A percentile compares a stretch with the other conserved stretches of the same genome.
Evolutionary conservation across 1,140 invertebrate species (phyloP).

Genomic region (Antheraea mylitta): DNA sequence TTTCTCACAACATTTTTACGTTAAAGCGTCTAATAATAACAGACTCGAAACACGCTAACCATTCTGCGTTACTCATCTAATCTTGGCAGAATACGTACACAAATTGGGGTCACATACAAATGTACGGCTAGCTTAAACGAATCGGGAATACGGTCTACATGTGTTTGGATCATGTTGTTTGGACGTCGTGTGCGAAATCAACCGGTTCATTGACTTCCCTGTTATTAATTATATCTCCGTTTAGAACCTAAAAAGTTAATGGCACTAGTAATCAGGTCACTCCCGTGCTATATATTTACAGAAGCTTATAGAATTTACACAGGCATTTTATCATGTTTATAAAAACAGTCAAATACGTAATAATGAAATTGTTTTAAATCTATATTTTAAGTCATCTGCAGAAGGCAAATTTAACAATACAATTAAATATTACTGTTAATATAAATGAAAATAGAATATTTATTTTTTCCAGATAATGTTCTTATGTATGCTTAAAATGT

Average conservation of each 20-base stretch:
- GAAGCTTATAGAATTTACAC: too few relatives aligned
- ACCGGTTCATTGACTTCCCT: background rate
- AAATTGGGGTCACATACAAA: conserved; percentile 54
- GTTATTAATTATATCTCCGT: background rate
- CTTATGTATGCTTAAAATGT: background rate
- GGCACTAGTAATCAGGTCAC: too few relatives aligned
- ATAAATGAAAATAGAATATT: background rate
- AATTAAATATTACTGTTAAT: background rate
- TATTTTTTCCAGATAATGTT: background rate
- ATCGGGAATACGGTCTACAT: conserved; percentile 31
- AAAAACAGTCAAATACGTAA: background rate
- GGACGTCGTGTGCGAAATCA: background rate
- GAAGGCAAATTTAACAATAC: too few relatives aligned
- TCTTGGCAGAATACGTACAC: conserved; percentile 43
- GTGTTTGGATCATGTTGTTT: conserved; percentile 19
- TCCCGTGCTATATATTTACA: too few relatives aligned
- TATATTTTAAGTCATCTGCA: too few relatives aligned
- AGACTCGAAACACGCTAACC: background rate
- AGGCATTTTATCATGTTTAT: background rate
- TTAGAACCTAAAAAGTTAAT: background rate
- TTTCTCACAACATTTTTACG: conserved; percentile 1
- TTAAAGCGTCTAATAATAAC: background rate
- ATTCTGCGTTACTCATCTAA: conserved; percentile 36
- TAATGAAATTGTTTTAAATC: too few relatives aligned
- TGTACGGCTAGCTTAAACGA: conserved; percentile 25